phyloP scores from a whole-genome alignment of 2,113 vertebrate genomes.

The Odontophorus gujanensis region DNA sequence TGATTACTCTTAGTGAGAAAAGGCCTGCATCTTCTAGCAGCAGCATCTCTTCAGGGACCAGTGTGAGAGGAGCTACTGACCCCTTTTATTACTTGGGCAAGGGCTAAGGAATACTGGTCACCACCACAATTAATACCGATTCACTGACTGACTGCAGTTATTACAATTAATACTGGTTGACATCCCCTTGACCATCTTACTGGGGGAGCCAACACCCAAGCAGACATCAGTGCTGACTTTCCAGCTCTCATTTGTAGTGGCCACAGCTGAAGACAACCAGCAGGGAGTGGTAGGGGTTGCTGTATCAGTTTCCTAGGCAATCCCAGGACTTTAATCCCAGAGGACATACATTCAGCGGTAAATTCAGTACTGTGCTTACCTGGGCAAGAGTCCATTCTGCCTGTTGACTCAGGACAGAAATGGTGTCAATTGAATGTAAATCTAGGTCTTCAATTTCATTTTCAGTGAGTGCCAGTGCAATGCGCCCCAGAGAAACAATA shows the following conservation, averaged over 20 bases:
- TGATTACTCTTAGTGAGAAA: not conserved
- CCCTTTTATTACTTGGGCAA: not conserved
- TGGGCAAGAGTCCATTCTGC: constrained; percentile 76
- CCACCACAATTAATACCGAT: not conserved
- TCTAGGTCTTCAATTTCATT: constrained; percentile 77
- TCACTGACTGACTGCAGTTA: not conserved
- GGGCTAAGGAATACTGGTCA: not conserved
- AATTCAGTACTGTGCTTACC: constrained; percentile 38
- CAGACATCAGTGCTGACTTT: not conserved
- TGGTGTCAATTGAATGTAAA: constrained; percentile 74
- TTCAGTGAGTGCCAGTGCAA: constrained; percentile 76
- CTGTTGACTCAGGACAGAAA: constrained; percentile 75
- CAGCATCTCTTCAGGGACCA: not conserved
- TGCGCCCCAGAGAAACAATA: constrained; percentile 75
- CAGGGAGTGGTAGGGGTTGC: not conserved
- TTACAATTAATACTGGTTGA: not conserved
- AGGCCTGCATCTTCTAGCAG: not conserved
- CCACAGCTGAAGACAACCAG: not conserved
- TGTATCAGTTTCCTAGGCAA: not conserved
- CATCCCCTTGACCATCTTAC: not conserved
- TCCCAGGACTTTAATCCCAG: not conserved
- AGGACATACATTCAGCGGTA: accelerated
- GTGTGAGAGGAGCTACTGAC: not conserved
- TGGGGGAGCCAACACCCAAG: not conserved
- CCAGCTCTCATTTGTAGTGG: not conserved